These are phyloP conservation scores for Synanceia verrucosa DNA, from an alignment of 2,797 vertebrate species.

Conservation along the genomic window DNA sequence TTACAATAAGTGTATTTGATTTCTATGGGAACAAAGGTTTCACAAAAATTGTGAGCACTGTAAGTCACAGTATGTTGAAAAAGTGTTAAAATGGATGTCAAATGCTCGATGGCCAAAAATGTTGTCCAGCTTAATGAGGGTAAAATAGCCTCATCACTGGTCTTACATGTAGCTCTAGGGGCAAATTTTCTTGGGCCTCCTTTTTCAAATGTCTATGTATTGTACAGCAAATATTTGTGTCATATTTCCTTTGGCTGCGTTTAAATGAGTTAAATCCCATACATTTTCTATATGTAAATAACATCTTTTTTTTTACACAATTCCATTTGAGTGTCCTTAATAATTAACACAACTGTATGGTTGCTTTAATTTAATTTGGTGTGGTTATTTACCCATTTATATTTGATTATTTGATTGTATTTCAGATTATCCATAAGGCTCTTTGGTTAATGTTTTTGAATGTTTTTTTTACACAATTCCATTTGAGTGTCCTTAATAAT, in stretches of 20 bases:
- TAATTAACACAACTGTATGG: neutral
- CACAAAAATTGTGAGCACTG: neutral
- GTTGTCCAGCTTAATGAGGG: neutral
- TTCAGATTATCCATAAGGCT: neutral
- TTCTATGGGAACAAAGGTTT: neutral
- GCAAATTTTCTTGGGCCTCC: neutral
- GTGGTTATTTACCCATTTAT: neutral
- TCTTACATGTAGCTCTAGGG: neutral
- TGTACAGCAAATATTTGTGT: neutral
- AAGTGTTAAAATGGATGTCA: neutral
- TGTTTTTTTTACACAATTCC: neutral
- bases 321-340: neutral
- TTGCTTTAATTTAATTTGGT: neutral
- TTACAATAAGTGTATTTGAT: neutral
- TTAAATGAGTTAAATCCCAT: no score
- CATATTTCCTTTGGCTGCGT: neutral
- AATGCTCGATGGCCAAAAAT: neutral
- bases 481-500: neutral
- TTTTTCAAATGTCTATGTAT: neutral
- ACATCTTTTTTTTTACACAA: no score
- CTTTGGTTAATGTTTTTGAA: neutral
- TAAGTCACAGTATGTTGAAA: neutral
- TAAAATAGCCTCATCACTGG: neutral
- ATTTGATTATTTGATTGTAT: neutral
- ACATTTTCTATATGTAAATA: no score